Conservation (phyloP, 2,113 vertebrate species). For the Carassius carassius region DNA sequence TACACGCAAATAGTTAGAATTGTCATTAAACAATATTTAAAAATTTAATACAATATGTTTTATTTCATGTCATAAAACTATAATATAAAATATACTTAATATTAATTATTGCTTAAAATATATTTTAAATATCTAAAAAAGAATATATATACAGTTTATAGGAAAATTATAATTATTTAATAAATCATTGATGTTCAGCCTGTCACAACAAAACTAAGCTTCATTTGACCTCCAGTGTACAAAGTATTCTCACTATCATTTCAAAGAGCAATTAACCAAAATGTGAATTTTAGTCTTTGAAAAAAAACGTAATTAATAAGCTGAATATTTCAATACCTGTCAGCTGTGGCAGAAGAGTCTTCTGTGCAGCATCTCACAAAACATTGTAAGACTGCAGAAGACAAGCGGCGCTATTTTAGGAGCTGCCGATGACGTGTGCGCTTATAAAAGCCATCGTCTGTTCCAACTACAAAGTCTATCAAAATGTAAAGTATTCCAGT, state of each 20-base stretch:
- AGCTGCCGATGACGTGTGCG: conserved; percentile 17
- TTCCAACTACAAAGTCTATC: conserved; percentile 60
- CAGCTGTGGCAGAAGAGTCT: conserved; percentile 1
- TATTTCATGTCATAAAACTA: no score
- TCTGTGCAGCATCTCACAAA: conserved; percentile 14
- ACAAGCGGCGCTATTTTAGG: conserved; percentile 24
- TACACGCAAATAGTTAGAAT: no score
- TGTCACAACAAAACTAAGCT: background rate
- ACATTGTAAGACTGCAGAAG: conserved; percentile 21
- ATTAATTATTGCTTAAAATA: background rate
- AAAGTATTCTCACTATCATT: background rate
- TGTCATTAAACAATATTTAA: no score
- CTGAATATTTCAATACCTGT: background rate
- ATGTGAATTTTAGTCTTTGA: background rate
- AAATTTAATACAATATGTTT: no score
- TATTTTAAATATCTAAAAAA: background rate
- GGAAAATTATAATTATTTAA: no score
- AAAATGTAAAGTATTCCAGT: conserved; percentile 66
- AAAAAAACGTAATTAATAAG: background rate
- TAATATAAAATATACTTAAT: background rate
- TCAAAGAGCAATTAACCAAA: background rate
- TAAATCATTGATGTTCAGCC: background rate
- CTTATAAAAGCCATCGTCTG: conserved; percentile 50
- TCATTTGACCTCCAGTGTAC: background rate
- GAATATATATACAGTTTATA: no score